Conservation (phyloP, 2,113 vertebrate species). For the Oncorhynchus keta region DNA sequence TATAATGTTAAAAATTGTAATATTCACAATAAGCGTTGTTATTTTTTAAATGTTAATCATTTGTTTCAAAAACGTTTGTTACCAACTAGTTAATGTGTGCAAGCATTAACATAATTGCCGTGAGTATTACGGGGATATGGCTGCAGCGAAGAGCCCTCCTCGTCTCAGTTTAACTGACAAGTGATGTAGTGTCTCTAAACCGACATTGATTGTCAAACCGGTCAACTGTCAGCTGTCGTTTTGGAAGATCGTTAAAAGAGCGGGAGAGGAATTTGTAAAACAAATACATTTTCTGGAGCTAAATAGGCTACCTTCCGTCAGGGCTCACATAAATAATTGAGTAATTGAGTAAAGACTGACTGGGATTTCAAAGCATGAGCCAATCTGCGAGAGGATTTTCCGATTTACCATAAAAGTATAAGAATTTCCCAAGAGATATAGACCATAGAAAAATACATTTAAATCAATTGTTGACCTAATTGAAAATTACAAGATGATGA, state of each 20-base stretch:
- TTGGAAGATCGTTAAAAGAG: slow-evolving; percentile 82
- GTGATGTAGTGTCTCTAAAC: slow-evolving; percentile 65
- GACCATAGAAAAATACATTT: slow-evolving; percentile 20
- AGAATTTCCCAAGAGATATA: slow-evolving; percentile 61
- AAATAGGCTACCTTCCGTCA: slow-evolving; percentile 64
- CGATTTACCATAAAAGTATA: slow-evolving; percentile 53
- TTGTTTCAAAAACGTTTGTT: not conserved
- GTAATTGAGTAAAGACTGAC: slow-evolving; percentile 66
- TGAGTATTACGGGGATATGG: not conserved
- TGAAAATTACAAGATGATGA: not conserved
- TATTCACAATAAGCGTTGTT: too few species aligned
- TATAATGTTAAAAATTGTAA: too few species aligned
- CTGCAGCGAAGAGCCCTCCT: slow-evolving; percentile 14
- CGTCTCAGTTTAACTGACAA: slow-evolving; percentile 57
- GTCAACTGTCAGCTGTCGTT: slow-evolving; percentile 90
- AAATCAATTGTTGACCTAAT: slow-evolving; percentile 50
- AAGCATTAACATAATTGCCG: not conserved
- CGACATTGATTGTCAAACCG: slow-evolving; percentile 86
- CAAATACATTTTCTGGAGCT: slow-evolving; percentile 87
- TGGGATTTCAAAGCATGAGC: slow-evolving; percentile 57
- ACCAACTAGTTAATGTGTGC: not conserved
- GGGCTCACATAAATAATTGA: slow-evolving; percentile 83
- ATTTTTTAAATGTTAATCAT: too few species aligned
- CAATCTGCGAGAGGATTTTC: slow-evolving; percentile 22
- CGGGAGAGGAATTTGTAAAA: slow-evolving; percentile 81